Percentiles rank a stretch among this genome's conserved stretches.
These are phyloP conservation scores for Eudyptes chrysolophus DNA, from an alignment of 2,113 vertebrate species.

Conservation along the genomic window DNA sequence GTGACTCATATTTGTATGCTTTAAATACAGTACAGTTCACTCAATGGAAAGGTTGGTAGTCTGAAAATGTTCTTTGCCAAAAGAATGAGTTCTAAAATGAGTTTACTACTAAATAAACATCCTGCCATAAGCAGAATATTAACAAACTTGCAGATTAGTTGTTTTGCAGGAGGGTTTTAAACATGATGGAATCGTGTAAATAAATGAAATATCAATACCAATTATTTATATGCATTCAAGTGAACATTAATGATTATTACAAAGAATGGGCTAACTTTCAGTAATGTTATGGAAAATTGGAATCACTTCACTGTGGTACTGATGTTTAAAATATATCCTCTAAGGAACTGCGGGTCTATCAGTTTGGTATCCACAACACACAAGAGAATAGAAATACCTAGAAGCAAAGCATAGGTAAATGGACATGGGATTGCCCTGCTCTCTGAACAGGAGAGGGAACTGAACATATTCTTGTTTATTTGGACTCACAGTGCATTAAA, in stretches of 20 bases:
- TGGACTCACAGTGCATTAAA: neutral
- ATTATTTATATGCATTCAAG: conserved; percentile 55
- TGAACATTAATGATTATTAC: conserved; percentile 54
- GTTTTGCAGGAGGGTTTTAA: conserved; percentile 23
- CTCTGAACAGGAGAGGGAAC: conserved; percentile 19
- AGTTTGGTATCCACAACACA: conserved; percentile 14
- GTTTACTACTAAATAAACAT: neutral
- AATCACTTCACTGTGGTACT: neutral
- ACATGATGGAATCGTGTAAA: conserved; percentile 32
- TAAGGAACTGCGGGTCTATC: conserved; percentile 18
- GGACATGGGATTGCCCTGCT: conserved; percentile 10
- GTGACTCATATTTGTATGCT: neutral
- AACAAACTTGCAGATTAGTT: neutral
- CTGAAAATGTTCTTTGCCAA: neutral
- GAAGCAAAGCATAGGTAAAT: conserved; percentile 42
- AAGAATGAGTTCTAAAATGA: neutral
- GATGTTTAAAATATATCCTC: conserved; percentile 51
- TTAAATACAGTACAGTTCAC: neutral
- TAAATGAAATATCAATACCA: conserved; percentile 63
- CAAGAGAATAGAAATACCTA: conserved; percentile 51
- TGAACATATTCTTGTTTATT: conserved; percentile 26
- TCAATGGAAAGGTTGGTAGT: neutral
- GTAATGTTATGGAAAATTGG: conserved; percentile 54
- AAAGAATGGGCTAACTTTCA: conserved; percentile 52
- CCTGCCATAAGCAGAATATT: neutral